phyloP scores from a whole-genome alignment of 2,888 invertebrate species.

The Nemoura dubitans region DNA sequence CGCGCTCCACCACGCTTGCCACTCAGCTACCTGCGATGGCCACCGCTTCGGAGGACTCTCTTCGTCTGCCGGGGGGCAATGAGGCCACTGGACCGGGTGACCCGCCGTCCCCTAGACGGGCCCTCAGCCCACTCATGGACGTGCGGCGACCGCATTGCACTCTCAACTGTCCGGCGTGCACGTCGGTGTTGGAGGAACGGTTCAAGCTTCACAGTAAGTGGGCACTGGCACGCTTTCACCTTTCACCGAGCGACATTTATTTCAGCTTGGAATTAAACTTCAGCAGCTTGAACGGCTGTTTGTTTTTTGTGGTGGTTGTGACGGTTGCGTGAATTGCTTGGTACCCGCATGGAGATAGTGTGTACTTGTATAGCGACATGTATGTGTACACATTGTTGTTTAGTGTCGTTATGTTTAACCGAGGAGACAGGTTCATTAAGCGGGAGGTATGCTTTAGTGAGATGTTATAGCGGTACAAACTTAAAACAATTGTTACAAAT shows the following conservation, averaged over 20 bases:
- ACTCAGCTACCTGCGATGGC: slow-evolving; percentile 48
- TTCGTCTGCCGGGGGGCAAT: slow-evolving; percentile 33
- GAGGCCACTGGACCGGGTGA: slow-evolving; percentile 31
- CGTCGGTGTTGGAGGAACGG: slow-evolving; percentile 65
- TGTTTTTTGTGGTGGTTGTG: neutral
- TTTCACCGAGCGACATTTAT: too few species aligned
- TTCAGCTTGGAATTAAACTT: too few species aligned
- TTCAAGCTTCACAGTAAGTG: slow-evolving; percentile 68
- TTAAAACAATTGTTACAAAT: too few species aligned
- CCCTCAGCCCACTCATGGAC: slow-evolving; percentile 75
- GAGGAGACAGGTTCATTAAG: too few species aligned
- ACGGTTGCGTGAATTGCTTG: neutral
- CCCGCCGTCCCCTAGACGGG: slow-evolving; percentile 61
- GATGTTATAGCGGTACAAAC: too few species aligned
- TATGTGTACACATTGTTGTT: too few species aligned
- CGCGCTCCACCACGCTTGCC: slow-evolving; percentile 37
- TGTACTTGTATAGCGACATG: too few species aligned
- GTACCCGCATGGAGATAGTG: neutral
- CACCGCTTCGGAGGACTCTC: slow-evolving; percentile 45
- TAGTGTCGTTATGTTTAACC: too few species aligned
- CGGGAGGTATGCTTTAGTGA: too few species aligned
- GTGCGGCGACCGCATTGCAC: slow-evolving; percentile 77
- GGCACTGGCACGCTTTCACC: too few species aligned
- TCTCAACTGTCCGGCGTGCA: slow-evolving; percentile 77
- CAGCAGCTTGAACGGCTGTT: too few species aligned